Evolutionary conservation across 2,113 vertebrate genomes (phyloP), one percentile per base, ranked within the genome.

Genomic region (Nyctibius bracteatus): DNA sequence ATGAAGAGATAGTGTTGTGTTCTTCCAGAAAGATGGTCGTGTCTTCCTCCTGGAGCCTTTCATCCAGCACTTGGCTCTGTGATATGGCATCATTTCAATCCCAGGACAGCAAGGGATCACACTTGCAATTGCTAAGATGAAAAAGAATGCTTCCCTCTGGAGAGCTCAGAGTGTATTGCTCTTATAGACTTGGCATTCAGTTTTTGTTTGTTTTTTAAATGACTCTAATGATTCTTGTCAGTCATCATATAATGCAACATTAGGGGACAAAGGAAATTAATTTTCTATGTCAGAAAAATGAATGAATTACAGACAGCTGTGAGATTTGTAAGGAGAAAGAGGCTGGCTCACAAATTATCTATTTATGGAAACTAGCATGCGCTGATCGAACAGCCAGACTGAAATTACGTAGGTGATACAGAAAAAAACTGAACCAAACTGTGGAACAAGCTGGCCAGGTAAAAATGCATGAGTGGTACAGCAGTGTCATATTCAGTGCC

Each of bases 191-290:
- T 12, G 3, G 3, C 22, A 61, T 57, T 86, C 44, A 68, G n/a
- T 25, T 82, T 95, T 93, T 85, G 59, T 91, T 91, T 92, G 8
- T 35, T 94, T 93, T 93, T 94, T 85, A 79, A 93, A 92, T 44
- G 3, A 55, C 33, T 57, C 18, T 39, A 91, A 82, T 72, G 57
- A 72, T 92, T 90, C 85, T 92, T 43, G 24, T 82, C 78, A 79
- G 70, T 97, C 81, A 84, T 87, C 68, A 57, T 49, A 72, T n/a
- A 94, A 90, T 72, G 37, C 37, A 92, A 52, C 20, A 78, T 87
- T 52, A 82, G 23, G 80, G 52, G 70, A 95, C 78, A 88, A 65
- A 82, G 27, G n/a, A 93, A 92, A 96, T 92, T 92, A 84, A 87
- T 90, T 90, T 87, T 57, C 78, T 79, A 4, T 79, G 66, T 75